These are phyloP conservation scores for Mobula birostris DNA, from an alignment of 2,113 vertebrate genomes.

Conservation along the genomic window DNA sequence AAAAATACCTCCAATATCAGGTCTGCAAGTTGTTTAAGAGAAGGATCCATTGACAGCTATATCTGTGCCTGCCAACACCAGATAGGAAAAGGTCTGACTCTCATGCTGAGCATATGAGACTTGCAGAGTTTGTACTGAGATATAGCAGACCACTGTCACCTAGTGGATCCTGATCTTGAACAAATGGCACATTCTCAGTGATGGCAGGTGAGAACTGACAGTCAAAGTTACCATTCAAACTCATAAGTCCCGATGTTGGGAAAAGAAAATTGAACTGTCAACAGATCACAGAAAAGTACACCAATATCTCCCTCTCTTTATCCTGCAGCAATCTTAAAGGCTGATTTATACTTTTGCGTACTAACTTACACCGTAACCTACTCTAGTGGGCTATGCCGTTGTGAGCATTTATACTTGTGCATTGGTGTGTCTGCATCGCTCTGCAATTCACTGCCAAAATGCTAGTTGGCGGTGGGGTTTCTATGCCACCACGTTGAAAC, in stretches of 20 bases:
- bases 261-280: background rate
- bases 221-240: background rate
- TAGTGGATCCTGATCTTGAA: background rate
- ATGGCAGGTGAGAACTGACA: background rate
- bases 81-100: background rate
- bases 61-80: conserved; percentile 1
- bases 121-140: background rate
- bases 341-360: too few species aligned
- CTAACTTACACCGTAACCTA: too few species aligned
- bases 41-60: background rate
- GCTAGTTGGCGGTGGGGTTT: too few species aligned
- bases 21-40: conserved; percentile 18
- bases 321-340: too few species aligned
- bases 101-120: background rate
- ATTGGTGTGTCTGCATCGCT: too few species aligned
- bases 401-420: too few species aligned
- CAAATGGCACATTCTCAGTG: background rate
- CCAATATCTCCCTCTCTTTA: background rate
- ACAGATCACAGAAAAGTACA: background rate
- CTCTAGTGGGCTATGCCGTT: too few species aligned
- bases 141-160: conserved; percentile 18
- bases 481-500: too few species aligned
- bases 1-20: conserved; percentile 21
- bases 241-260: background rate
- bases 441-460: too few species aligned